Evolutionary conservation across 2,888 invertebrate species (phyloP), one percentile per base, ranked within the genome.

Genomic region (Vesta saturnalis): DNA sequence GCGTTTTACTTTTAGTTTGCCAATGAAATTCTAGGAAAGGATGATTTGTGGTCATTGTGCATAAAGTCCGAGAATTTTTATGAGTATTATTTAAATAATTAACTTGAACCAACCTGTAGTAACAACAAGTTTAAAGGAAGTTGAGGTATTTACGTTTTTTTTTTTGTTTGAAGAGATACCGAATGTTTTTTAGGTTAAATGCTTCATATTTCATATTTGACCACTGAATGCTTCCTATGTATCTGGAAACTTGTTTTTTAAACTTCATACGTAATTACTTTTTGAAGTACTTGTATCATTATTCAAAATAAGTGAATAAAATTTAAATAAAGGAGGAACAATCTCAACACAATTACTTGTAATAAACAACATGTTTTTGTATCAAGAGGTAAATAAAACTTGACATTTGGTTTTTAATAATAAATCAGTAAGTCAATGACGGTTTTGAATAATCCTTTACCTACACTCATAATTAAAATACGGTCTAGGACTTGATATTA

Each of bases 41-140:
- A n/a, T 39, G 39, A 39, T 39, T 39, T 39, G 39, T 39, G 39
- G 39, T 39, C 39, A 39, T 39, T 39, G 39, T n/a, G 39, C 39
- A n/a, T 39, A 39, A 39, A 39, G 12, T 39, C 39, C 39, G 8
- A 39, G 39, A 39, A 39, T 39, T 39, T n/a, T 39, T 10, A 39
- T 39, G 39, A 39, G 12, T 39, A n/a, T n/a, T n/a, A n/a, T n/a
- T n/a, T n/a, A n/a, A 12, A 12, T 39, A 39, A 39, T 39, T 10
- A 12, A 39, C 12, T 39, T n/a, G 12, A 39, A 39, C 3, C 39
- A 10, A 4, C 4, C 23, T 23, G 23, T 8, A 5, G n/a, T 2
- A n/a, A n/a, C 39, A n/a, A 39, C 39, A 39, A 10, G 39, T n/a
- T 39, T 39, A 39, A 39, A 39, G 8, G 39, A 39, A 39, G n/a